A percentile compares a stretch with the other conserved stretches of the same genome.
Conservation (phyloP, 2,113 vertebrate species). For the Anolis carolinensis region DNA sequence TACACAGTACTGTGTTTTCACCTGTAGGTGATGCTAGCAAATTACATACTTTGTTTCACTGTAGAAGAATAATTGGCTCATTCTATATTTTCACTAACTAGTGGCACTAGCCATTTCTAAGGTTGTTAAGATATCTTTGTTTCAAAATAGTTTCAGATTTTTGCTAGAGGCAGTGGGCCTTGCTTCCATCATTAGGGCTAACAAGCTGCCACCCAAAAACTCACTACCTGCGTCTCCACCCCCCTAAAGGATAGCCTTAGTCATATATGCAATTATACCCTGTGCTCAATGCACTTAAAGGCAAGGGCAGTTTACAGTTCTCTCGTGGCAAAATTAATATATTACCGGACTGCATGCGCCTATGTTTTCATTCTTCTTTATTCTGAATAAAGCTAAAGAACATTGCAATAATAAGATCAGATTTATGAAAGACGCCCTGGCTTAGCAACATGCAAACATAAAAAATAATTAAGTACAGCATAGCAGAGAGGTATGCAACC, state of each 20-base stretch:
- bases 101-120: slow-evolving; percentile 23
- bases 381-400: slow-evolving; percentile 53
- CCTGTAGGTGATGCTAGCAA: slow-evolving; percentile 50
- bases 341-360: slow-evolving; percentile 60
- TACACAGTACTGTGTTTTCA: slow-evolving; percentile 49
- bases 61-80: slow-evolving; percentile 50
- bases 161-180: slow-evolving; percentile 52
- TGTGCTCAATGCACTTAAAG: slow-evolving; percentile 58
- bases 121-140: slow-evolving; percentile 56
- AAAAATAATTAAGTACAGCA: slow-evolving; percentile 56
- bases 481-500: slow-evolving; percentile 46
- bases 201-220: slow-evolving; percentile 63
- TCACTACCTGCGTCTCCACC: slow-evolving; percentile 58
- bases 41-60: slow-evolving; percentile 52
- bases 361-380: slow-evolving; percentile 50
- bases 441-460: slow-evolving; percentile 52
- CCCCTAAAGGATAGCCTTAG: slow-evolving; percentile 65
- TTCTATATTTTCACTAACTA: slow-evolving; percentile 53
- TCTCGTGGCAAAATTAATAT: slow-evolving; percentile 62
- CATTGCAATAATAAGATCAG: slow-evolving; percentile 51
- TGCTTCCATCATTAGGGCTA: slow-evolving; percentile 59
- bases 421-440: slow-evolving; percentile 60
- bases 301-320: slow-evolving; percentile 62
- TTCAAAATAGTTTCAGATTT: slow-evolving; percentile 61
- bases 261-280: slow-evolving; percentile 52